Base-by-base conservation (phyloP, 1,140 invertebrate genomes). In the Popillia japonica region DNA sequence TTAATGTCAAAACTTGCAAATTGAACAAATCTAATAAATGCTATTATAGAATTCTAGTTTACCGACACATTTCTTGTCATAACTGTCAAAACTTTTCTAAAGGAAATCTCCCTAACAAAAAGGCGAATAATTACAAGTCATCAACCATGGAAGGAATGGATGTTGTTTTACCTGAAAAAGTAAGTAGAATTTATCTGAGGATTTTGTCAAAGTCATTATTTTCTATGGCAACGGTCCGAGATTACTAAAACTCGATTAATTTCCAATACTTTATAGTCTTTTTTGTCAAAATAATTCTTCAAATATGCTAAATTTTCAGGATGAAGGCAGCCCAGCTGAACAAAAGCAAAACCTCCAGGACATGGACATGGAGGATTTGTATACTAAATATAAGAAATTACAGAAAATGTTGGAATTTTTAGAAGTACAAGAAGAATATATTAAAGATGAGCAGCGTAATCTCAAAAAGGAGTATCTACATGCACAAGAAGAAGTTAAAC, bases 371-470 rank as follows among this genome's bases (percentile, higher is more conserved):
- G 95, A 97, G 88, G 96, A 98, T 91, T 89, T 98, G 41, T 99
- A 98, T 86, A 97, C 96, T 17, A 97, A 96, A 88, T 98, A 96
- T 83, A 98, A 98, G 95, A 98, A 98, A 93, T 88, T 97, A 0
- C 94, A 96, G 87, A 89, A 93, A 80, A 94, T 96, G 87, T 86
- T 98, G n/a, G 95, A 97, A 87, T 97, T 97, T 87, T 87, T 97
- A 2, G 92, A 96, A 85, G 96, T 98, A 22, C 96, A 97, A 89
- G 96, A 98, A 88, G 95, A 96, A 82, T 97, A 97, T 84, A 96
- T 98, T 72, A 98, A 98, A 88, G 95, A 97, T 90, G 96, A 98
- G 85, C 96, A 96, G 84, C 91, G 95, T 72, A 98, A 97, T 87
- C 88, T 98, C 76, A 97, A 98, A 86, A 97, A 97, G 83, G 96